Evolutionary conservation across 1,140 invertebrate species (phyloP), one percentile per base, ranked within the genome.

Genomic region (Episyrphus balteatus): DNA sequence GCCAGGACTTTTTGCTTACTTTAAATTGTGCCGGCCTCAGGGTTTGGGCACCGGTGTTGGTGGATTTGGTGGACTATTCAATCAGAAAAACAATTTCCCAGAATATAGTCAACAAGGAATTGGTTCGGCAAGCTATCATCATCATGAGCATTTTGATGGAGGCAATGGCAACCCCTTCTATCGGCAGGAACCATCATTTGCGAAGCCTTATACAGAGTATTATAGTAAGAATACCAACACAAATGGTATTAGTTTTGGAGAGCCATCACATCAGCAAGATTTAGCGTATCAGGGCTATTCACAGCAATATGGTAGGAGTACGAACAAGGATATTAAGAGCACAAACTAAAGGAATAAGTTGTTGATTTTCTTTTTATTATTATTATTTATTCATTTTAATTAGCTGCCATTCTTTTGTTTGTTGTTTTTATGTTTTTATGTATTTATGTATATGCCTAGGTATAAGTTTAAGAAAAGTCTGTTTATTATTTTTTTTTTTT

Each of bases 1-100:
- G 50, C 85, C 85, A 21, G 78, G 79, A 50, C 57, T 86, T 1
- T 87, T 88, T 48, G 86, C 81, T 9, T 87, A 86, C 69, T 86
- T 87, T 63, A 86, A 86, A 57, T 71, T 88, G 21, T 88, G 83
- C 70, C 77, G 75, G 44, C 77, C 77, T 0, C 59, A 74, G 17
- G 55, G 52, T 15, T 31, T 31, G 17, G 57, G 60, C 14, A 54
- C 42, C 17, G 62, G 65, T 26, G 53, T 57, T 42, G 61, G 60
- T 7, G 58, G 55, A 9, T 53, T 66, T 42, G 55, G 58, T n/a
- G 49, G 63, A 7, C 55, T 66, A 5, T 66, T 66, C 14, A 59
- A 58, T 42, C 43, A 42, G 50, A 63, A 62, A 62, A 69, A 48
- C 64, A 67, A 37, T 36, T 72, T 75, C 33, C 78, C 79, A 17